Percentiles rank a stretch among this genome's conserved stretches.
Evolutionary conservation across 2,113 vertebrate genomes (phyloP).

Genomic region (Sylvilagus bachmani): DNA sequence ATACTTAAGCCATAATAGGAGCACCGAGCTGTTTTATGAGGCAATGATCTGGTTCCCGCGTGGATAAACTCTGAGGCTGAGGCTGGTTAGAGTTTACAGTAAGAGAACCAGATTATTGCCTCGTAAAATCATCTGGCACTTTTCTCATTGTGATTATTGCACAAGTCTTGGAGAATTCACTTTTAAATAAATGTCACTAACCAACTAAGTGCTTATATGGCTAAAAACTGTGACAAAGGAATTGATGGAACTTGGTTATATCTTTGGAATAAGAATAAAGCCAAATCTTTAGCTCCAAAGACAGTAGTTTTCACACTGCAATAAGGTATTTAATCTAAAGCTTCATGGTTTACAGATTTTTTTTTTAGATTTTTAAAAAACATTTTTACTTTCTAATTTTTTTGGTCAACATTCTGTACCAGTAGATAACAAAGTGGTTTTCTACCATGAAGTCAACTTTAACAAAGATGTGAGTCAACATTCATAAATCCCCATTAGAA

Average conservation of each 20-base stretch:
- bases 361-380: background rate
- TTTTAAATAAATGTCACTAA: conserved; percentile 78
- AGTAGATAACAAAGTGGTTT: background rate
- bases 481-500: background rate
- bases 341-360: background rate
- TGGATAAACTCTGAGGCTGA: conserved; percentile 80
- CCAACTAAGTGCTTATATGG: conserved; percentile 22
- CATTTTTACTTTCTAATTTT: background rate
- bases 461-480: background rate
- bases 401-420: background rate
- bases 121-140: conserved; percentile 78
- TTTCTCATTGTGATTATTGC: conserved; percentile 67
- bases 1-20: conserved; percentile 81
- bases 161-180: conserved; percentile 66
- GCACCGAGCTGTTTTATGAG: conserved; percentile 78
- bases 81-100: conserved; percentile 75
- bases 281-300: background rate
- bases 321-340: background rate
- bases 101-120: conserved; percentile 75
- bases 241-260: background rate
- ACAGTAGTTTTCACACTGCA: background rate
- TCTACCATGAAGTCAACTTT: background rate
- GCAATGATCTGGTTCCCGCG: conserved; percentile 78
- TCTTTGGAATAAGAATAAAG: background rate
- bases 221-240: conserved; percentile 24